phyloP scores from a whole-genome alignment of 2,797 vertebrate species.

The Cyclopterus lumpus region DNA sequence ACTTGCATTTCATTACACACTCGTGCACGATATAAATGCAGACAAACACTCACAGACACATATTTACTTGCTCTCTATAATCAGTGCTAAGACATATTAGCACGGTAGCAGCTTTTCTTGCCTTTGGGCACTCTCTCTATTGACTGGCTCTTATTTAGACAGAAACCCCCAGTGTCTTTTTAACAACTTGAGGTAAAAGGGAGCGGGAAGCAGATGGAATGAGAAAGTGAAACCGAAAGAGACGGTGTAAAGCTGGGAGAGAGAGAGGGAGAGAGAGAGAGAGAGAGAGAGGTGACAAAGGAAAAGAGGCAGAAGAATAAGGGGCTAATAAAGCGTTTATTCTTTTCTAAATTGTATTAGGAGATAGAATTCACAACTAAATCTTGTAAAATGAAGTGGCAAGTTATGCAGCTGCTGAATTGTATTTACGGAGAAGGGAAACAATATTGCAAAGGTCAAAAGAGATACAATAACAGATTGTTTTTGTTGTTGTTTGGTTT shows the following conservation, averaged over 20 bases:
- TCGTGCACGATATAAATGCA: constrained; percentile 3
- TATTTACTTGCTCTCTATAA: constrained; percentile 43
- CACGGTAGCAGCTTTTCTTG: constrained; percentile 38
- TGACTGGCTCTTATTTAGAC: constrained; percentile 69
- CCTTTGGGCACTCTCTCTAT: constrained; percentile 55
- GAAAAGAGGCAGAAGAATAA: constrained; percentile 1
- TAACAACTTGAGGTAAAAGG: constrained; percentile 60
- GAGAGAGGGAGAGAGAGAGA: no score
- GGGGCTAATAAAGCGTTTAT: constrained; percentile 41
- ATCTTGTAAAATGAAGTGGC: constrained; percentile 30
- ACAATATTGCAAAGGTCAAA: constrained; percentile 38
- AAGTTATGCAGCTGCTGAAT: constrained; percentile 29
- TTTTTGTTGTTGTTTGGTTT: neutral
- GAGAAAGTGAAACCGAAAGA: constrained; percentile 30
- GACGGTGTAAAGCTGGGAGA: constrained; percentile 3
- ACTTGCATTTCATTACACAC: constrained; percentile 4
- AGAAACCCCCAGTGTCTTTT: constrained; percentile 57
- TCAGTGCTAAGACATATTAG: constrained; percentile 55
- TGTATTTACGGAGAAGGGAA: constrained; percentile 16
- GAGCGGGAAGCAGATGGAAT: constrained; percentile 34
- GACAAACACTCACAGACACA: neutral
- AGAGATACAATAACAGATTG: neutral
- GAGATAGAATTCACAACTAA: constrained; percentile 34
- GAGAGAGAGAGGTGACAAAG: neutral
- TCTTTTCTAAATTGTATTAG: constrained; percentile 42